Percentiles rank a stretch among this genome's conserved stretches.
Conservation (phyloP, 1,140 invertebrate genomes). For the Augochlora pura region DNA sequence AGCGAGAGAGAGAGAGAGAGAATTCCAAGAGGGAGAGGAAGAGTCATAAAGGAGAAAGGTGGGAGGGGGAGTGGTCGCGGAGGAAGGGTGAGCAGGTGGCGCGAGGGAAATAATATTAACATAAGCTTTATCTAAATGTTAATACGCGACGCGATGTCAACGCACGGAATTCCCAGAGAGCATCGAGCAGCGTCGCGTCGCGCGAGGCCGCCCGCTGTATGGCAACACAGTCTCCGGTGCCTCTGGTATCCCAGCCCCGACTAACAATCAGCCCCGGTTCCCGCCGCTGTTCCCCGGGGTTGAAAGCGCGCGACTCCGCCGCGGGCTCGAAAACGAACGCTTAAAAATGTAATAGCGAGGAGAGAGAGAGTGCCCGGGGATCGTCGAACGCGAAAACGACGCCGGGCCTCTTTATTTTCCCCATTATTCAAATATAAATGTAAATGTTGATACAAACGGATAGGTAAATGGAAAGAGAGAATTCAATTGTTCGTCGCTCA, state of each 20-base stretch:
- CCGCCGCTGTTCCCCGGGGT: slow-evolving; percentile 32
- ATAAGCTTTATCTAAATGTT: slow-evolving; percentile 78
- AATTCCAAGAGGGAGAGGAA: no score
- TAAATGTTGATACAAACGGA: slow-evolving; percentile 82
- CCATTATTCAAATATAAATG: slow-evolving; percentile 82
- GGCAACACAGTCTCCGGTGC: no score
- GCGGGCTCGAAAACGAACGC: slow-evolving; percentile 78
- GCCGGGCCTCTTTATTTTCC: slow-evolving; percentile 76
- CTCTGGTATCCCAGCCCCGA: no score
- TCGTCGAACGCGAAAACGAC: slow-evolving; percentile 59
- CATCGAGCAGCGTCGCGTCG: no score
- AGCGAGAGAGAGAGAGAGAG: neutral
- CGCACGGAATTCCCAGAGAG: slow-evolving; percentile 28
- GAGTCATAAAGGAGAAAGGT: neutral
- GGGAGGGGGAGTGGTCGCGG: neutral
- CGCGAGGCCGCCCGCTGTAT: neutral
- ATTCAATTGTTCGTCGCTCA: slow-evolving; percentile 78
- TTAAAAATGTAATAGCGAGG: slow-evolving; percentile 79
- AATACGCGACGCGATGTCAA: slow-evolving; percentile 65
- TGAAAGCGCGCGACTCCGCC: slow-evolving; percentile 64
- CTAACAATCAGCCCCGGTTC: neutral
- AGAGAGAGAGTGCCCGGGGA: slow-evolving; percentile 46
- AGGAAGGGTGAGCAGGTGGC: neutral
- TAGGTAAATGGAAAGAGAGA: slow-evolving; percentile 81
- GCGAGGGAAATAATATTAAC: slow-evolving; percentile 64